Evolutionary conservation across 2,888 invertebrate genomes (phyloP).

Genomic region (Willowsia nigromaculata): DNA sequence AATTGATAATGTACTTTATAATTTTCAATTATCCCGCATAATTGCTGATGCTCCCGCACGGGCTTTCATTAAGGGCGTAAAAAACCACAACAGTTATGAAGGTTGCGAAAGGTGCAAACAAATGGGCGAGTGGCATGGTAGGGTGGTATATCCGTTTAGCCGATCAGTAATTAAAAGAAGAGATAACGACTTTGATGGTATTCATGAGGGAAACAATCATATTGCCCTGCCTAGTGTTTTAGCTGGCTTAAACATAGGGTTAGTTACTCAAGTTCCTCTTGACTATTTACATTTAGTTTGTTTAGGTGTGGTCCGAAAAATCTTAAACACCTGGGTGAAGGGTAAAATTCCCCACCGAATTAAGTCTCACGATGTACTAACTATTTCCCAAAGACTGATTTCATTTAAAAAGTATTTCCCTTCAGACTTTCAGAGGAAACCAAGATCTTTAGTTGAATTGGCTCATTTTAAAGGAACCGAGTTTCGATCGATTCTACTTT

Average conservation of each 20-base stretch:
- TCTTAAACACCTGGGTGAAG: not conserved
- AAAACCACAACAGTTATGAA: slow-evolving; percentile 50
- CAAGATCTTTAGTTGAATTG: slow-evolving; percentile 9
- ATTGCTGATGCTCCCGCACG: slow-evolving; percentile 51
- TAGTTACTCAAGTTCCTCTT: not conserved
- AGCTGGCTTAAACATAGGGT: not conserved
- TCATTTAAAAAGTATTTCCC: slow-evolving; percentile 30
- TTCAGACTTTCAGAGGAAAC: slow-evolving; percentile 42
- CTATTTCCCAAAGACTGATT: too few species aligned
- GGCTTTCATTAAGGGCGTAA: slow-evolving; percentile 10
- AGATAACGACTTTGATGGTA: not conserved
- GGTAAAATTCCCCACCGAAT: not conserved
- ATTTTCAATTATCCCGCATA: slow-evolving; percentile 20
- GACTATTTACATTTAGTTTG: not conserved
- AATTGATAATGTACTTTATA: not conserved
- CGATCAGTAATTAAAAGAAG: too few species aligned
- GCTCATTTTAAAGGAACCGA: slow-evolving; percentile 18
- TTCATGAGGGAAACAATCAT: too few species aligned
- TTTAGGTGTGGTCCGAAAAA: not conserved
- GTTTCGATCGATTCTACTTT: slow-evolving; percentile 31
- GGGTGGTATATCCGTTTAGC: slow-evolving; percentile 25
- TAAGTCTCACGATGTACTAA: not conserved
- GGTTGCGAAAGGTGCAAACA: slow-evolving; percentile 44
- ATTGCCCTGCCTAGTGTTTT: not conserved
- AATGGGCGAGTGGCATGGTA: slow-evolving; percentile 21